Conservation (phyloP, 2,888 invertebrate species). For the Macrophya alboannulata region DNA sequence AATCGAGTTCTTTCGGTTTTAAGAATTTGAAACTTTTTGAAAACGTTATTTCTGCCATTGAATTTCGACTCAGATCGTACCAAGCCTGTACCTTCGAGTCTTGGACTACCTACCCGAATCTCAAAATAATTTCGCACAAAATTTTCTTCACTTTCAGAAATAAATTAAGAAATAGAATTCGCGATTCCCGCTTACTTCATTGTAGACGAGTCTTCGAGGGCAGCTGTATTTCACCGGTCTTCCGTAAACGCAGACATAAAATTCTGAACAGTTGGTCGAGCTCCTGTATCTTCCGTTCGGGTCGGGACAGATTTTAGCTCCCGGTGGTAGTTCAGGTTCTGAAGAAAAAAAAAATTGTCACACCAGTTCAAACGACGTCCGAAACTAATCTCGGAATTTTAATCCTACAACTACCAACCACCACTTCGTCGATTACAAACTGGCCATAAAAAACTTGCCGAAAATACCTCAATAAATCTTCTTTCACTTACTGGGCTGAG, state of each 20-base stretch:
- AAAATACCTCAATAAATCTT: not conserved
- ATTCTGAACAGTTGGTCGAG: conserved; percentile 84
- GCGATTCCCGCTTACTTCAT: conserved; percentile 80
- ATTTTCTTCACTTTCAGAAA: not conserved
- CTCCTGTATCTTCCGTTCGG: conserved; percentile 85
- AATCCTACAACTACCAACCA: not conserved
- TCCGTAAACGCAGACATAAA: conserved; percentile 85
- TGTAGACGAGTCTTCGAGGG: conserved; percentile 84
- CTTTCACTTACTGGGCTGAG: conserved; percentile 75
- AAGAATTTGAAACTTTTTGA: too few species aligned
- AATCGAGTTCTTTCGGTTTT: not conserved
- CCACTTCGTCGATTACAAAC: not conserved
- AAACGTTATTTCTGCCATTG: too few species aligned
- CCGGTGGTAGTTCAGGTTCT: conserved; percentile 73
- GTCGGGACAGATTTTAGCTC: conserved; percentile 80
- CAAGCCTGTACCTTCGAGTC: too few species aligned
- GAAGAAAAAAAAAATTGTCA: conserved; percentile 59
- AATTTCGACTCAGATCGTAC: not conserved
- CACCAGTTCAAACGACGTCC: not conserved
- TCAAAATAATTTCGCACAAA: too few species aligned
- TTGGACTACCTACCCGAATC: too few species aligned
- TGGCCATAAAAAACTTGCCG: not conserved
- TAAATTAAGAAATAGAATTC: not conserved
- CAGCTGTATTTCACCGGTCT: conserved; percentile 84
- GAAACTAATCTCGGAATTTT: conserved; percentile 8